These are phyloP conservation scores for Myiotriccus ornatus DNA, from an alignment of 2,797 vertebrate genomes.

Conservation along the genomic window DNA sequence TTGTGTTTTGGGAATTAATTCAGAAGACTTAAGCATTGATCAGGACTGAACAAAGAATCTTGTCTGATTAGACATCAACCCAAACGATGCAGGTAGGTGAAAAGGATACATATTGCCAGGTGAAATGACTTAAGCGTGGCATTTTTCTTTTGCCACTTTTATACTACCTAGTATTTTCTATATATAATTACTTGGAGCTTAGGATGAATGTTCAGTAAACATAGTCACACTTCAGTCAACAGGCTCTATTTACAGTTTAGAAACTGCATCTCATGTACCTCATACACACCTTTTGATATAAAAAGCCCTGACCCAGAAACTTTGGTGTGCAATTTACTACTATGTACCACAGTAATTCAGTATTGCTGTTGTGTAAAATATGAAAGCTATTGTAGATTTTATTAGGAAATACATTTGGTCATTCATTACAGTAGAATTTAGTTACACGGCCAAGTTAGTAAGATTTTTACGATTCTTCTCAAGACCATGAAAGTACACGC, in stretches of 20 bases:
- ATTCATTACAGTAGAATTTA: slow-evolving; percentile 1
- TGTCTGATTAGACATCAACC: not conserved
- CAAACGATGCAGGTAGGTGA: not conserved
- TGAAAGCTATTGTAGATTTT: not conserved
- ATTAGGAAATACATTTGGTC: not conserved
- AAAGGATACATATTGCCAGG: not conserved
- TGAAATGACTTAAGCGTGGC: not conserved
- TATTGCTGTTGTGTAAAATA: not conserved
- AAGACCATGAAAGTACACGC: not conserved
- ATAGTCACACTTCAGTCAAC: not conserved
- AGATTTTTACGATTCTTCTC: not conserved
- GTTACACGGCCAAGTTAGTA: not conserved
- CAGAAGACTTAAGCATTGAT: not conserved
- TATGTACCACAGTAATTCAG: not conserved
- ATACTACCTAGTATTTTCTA: not conserved
- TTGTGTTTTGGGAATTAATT: not conserved
- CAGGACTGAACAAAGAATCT: not conserved
- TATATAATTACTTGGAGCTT: not conserved
- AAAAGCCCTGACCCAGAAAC: not conserved
- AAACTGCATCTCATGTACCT: not conserved
- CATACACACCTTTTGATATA: not conserved
- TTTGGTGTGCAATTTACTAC: not conserved
- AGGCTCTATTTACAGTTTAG: not conserved
- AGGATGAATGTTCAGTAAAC: not conserved
- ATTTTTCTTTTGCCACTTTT: not conserved